phyloP scores from a whole-genome alignment of 2,888 invertebrate genomes.

The Eupsilia transversa region DNA sequence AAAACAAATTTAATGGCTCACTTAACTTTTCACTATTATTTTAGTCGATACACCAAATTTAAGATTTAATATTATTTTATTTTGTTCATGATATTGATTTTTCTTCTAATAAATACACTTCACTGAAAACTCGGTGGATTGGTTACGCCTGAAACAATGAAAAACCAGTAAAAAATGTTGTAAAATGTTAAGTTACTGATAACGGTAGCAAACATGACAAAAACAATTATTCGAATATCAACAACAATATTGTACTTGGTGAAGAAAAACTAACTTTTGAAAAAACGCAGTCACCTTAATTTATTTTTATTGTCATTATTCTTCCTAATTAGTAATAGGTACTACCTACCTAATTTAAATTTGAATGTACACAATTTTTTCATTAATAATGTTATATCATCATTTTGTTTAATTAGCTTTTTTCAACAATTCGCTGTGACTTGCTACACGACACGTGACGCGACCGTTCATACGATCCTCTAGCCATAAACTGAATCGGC shows the following conservation, averaged over 20 bases:
- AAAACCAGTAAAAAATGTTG: neutral
- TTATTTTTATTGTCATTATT: neutral
- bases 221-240: neutral
- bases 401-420: neutral
- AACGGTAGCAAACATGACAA: neutral
- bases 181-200: neutral
- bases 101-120: neutral
- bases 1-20: too few species aligned
- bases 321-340: neutral
- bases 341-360: neutral
- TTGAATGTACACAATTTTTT: conserved; percentile 2
- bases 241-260: neutral
- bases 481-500: conserved; percentile 47
- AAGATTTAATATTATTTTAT: neutral
- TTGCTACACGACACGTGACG: conserved; percentile 31
- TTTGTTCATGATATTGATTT: neutral
- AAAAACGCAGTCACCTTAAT: neutral
- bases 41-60: neutral
- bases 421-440: neutral
- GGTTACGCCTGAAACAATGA: conserved; percentile 44
- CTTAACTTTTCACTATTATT: conserved; percentile 11
- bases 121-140: neutral
- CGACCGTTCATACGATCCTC: conserved; percentile 27
- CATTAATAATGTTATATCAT: conserved; percentile 10
- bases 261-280: neutral